phyloP scores from a whole-genome alignment of 2,797 vertebrate genomes.

The Phoeniculus purpureus region DNA sequence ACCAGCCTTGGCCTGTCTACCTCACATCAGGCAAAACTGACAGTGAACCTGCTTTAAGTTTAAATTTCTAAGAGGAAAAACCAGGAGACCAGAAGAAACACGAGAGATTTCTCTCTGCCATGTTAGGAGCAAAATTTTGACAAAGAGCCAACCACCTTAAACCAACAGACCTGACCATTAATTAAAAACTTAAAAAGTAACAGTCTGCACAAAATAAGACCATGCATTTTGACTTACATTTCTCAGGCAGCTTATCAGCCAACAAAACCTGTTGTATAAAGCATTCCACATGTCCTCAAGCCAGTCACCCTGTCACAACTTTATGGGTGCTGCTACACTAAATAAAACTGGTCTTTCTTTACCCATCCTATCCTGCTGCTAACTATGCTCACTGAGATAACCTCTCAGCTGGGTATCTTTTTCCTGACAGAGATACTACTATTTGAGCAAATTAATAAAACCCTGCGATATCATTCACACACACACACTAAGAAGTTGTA shows the following conservation, averaged over 20 bases:
- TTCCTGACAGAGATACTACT: not conserved
- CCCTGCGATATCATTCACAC: not conserved
- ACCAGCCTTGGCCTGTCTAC: not conserved
- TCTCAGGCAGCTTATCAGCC: not conserved
- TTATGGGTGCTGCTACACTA: not conserved
- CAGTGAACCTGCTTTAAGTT: not conserved
- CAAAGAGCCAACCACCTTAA: not conserved
- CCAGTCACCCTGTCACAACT: not conserved
- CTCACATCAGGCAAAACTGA: not conserved
- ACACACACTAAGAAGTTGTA: not conserved
- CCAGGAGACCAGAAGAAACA: not conserved
- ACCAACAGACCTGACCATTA: accelerated
- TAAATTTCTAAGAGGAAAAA: not conserved
- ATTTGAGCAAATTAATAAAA: not conserved
- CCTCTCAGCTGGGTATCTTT: not conserved
- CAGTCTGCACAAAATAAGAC: not conserved
- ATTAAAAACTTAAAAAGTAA: not conserved
- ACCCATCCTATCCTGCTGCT: not conserved
- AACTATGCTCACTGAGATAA: not conserved
- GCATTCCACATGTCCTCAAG: not conserved
- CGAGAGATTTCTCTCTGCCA: not conserved
- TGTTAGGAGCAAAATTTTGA: not conserved
- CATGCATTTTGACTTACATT: not conserved
- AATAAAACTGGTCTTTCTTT: not conserved
- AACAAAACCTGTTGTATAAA: not conserved